Base-by-base conservation (phyloP, 2,888 invertebrate genomes). In the Drosophila macrospina region DNA sequence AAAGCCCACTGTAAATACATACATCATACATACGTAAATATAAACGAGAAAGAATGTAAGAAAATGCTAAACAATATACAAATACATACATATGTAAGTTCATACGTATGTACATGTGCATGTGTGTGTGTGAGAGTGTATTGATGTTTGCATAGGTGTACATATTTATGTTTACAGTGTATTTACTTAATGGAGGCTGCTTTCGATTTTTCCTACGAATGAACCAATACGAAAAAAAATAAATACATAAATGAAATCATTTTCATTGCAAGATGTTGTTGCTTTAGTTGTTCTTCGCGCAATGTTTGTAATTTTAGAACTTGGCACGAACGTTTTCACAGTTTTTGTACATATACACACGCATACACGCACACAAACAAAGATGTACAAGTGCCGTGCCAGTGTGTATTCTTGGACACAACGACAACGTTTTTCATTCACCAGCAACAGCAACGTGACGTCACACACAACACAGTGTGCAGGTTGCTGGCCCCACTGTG, bases 401-500 rank as follows among this genome's bases (percentile, higher is more conserved):
- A 37, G n/a, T 39, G 16, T 56, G 16, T 51, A 13, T 69, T 56
- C 48, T 42, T 66, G 67, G 59, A 67, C 51, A 48, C 65, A 63
- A 62, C 56, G 56, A 57, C 61, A 66, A 78, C 78, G n/a, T 78
- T 78, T 74, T 28, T 74, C 74, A 74, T 74, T 74, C 74, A 74
- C 67, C 61, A 30, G 16, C 56, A 55, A 39, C 63, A 64, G 41
- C 28, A 28, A 45, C 64, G 70, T 75, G 74, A 73, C 69, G 76
- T 73, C 76, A 73, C 63, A 69, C 26, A 41, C 42, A 44, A 11
- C 70, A 63, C 56, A 77, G 15, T 57, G 44, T 64, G 78, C 74
- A 74, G 78, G 88, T 87, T 78, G 81, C 60, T 75, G 69, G 86
- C 83, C 75, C 83, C 81, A 86, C 81, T 81, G 81, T 86, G 76